Conservation (phyloP, 2,797 vertebrate genomes). For the Coregonus ussuriensis region DNA sequence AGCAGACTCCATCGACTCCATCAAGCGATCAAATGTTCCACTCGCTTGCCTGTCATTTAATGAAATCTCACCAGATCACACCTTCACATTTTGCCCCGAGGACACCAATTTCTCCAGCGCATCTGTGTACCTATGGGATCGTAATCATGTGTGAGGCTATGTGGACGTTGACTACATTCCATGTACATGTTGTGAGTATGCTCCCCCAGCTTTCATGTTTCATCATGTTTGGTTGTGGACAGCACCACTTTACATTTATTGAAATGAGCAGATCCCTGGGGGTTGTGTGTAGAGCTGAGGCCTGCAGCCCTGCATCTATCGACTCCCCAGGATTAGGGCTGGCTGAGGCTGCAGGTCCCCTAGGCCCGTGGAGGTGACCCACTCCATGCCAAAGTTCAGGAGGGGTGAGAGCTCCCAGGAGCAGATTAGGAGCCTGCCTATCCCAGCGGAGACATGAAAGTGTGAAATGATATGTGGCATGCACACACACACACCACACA, state of each 20-base stretch:
- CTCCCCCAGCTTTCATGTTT: conserved; percentile 66
- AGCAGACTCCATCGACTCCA: conserved; percentile 73
- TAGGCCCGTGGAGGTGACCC: conserved; percentile 87
- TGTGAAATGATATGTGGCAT: conserved; percentile 84
- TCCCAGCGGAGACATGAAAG: conserved; percentile 87
- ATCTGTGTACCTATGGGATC: conserved; percentile 60
- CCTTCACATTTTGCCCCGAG: conserved; percentile 71
- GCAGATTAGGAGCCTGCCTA: conserved; percentile 90
- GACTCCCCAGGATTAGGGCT: conserved; percentile 92
- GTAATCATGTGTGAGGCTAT: conserved; percentile 55
- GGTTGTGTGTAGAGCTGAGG: conserved; percentile 71
- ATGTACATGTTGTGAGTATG: conserved; percentile 18
- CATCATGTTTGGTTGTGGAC: conserved; percentile 75
- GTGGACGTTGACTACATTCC: conserved; percentile 40
- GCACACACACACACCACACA: conserved; percentile 70
- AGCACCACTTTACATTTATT: conserved; percentile 93
- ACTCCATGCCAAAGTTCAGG: conserved; percentile 91
- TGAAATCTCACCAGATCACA: conserved; percentile 60
- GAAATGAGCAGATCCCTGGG: conserved; percentile 84
- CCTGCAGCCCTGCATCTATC: conserved; percentile 96
- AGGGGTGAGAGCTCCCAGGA: conserved; percentile 83
- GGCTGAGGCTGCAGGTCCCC: conserved; percentile 82
- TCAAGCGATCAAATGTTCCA: conserved; percentile 73
- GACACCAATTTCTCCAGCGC: conserved; percentile 52
- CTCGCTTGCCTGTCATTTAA: conserved; percentile 79